A percentile compares a stretch with the other conserved stretches of the same genome.
Conservation (phyloP, 2,113 vertebrate genomes). For the Urocitellus parryii region DNA sequence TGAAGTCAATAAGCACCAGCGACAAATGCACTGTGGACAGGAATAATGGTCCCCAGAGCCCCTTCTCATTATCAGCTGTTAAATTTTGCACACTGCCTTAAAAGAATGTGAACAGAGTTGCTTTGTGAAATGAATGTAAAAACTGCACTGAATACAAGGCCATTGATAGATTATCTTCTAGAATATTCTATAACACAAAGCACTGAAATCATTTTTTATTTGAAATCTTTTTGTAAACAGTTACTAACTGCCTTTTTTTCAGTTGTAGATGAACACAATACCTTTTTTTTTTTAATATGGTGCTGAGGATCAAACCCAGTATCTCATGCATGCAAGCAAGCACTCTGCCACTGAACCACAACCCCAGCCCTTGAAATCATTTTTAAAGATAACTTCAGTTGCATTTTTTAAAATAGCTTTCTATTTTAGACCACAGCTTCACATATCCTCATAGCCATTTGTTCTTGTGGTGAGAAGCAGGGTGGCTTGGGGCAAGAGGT, state of each 20-base stretch:
- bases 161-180: not conserved
- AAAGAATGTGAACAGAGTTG: not conserved
- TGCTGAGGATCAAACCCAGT: no score
- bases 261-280: no score
- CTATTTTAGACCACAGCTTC: not conserved
- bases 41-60: not conserved
- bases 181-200: not conserved
- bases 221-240: no score
- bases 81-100: not conserved
- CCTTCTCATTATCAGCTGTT: not conserved
- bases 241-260: no score
- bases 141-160: not conserved
- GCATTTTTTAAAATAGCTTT: not conserved
- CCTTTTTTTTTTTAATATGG: no score
- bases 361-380: no score
- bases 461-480: not conserved
- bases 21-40: no score
- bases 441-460: not conserved
- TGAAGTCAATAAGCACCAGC: not conserved
- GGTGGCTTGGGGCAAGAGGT: no score
- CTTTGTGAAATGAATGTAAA: not conserved
- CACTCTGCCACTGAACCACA: no score
- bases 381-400: not conserved
- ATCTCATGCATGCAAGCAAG: no score
- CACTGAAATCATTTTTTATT: not conserved